Percentiles rank a stretch among this genome's conserved stretches.
phyloP scores from a whole-genome alignment of 2,888 invertebrate species.

The Drosophila algonquin region DNA sequence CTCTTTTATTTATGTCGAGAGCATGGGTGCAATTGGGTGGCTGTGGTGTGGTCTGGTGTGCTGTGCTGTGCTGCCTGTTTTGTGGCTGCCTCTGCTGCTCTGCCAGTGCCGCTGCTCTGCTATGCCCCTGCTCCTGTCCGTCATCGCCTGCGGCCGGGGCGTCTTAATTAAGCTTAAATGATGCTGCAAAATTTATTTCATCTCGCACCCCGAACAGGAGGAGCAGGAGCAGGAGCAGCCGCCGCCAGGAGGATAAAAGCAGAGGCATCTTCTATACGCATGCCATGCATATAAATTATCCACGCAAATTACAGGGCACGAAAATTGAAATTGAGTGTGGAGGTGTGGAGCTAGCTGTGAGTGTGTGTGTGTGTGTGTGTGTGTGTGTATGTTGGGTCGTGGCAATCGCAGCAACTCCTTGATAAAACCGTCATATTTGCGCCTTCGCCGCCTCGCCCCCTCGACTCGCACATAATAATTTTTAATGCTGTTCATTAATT shows the following conservation, averaged over 20 bases:
- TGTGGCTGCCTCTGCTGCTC: neutral
- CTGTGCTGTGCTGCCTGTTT: neutral
- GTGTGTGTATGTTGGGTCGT: conserved; percentile 10
- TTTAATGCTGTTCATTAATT: conserved; percentile 73
- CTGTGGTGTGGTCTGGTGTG: neutral
- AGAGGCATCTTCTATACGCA: conserved; percentile 62
- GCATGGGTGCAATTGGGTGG: conserved; percentile 55
- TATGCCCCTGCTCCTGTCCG: conserved; percentile 19
- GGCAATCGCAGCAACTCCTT: conserved; percentile 15
- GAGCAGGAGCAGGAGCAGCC: conserved; percentile 11
- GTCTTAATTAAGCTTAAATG: conserved; percentile 81
- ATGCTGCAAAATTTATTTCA: conserved; percentile 80
- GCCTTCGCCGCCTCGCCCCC: neutral
- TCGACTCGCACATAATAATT: conserved; percentile 64
- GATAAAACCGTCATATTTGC: conserved; percentile 60
- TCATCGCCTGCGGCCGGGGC: conserved; percentile 65
- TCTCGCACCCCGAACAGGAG: conserved; percentile 63
- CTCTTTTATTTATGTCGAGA: conserved; percentile 72
- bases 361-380: neutral
- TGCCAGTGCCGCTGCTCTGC: neutral
- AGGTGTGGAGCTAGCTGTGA: neutral
- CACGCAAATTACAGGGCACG: conserved; percentile 71
- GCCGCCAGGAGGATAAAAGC: conserved; percentile 27
- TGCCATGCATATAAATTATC: conserved; percentile 76
- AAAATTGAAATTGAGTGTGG: conserved; percentile 52